Evolutionary conservation across 2,113 vertebrate genomes (phyloP).

Genomic region (Neogobius melanostomus): DNA sequence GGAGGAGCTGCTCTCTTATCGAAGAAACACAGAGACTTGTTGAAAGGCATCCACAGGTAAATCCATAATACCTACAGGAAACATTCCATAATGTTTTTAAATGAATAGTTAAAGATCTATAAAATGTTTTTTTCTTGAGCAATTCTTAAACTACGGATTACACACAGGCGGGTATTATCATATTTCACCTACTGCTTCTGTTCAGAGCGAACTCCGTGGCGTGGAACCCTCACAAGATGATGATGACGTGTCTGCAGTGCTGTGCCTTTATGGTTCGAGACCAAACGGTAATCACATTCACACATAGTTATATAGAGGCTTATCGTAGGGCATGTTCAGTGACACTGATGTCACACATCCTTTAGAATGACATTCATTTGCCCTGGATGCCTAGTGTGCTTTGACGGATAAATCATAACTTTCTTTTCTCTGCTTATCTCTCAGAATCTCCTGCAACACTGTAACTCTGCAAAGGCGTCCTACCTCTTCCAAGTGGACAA

Average conservation of each 20-base stretch:
- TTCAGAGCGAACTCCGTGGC: constrained; percentile 82
- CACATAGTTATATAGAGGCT: not conserved
- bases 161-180: too few species aligned
- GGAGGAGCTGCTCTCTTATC: constrained; percentile 83
- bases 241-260: constrained; percentile 86
- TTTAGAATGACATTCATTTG: too few species aligned
- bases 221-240: constrained; percentile 90
- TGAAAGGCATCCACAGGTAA: constrained; percentile 84
- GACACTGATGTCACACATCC: too few species aligned
- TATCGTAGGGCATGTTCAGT: too few species aligned
- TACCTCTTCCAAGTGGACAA: constrained; percentile 86
- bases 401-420: too few species aligned
- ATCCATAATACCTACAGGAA: too few species aligned
- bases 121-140: too few species aligned
- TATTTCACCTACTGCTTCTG: not conserved
- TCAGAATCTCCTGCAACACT: constrained; percentile 58
- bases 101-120: too few species aligned
- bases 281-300: constrained; percentile 68
- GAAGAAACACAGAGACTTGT: constrained; percentile 74
- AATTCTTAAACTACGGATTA: too few species aligned
- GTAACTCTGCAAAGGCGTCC: constrained; percentile 70
- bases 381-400: too few species aligned
- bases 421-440: not conserved
- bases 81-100: too few species aligned
- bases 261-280: constrained; percentile 84